A percentile compares a stretch with the other conserved stretches of the same genome.
Evolutionary conservation across 2,888 invertebrate genomes (phyloP).

Genomic region (Nomada ruficornis): DNA sequence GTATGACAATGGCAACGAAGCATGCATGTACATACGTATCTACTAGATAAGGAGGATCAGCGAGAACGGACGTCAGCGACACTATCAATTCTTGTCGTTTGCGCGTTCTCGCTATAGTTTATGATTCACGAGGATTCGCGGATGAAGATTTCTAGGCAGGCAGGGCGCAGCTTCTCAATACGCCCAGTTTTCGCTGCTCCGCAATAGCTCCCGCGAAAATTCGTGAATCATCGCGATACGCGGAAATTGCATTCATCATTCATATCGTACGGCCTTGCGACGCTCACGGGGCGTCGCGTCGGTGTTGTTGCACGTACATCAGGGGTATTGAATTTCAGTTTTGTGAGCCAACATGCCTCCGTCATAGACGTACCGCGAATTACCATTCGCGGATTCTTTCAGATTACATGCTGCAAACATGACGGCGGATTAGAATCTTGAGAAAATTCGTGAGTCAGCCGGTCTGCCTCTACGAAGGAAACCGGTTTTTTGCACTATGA

Average conservation of each 20-base stretch:
- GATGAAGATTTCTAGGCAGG: slow-evolving; percentile 13
- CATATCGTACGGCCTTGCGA: slow-evolving; percentile 28
- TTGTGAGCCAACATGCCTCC: not conserved
- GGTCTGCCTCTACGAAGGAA: slow-evolving; percentile 1
- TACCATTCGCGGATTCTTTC: slow-evolving; percentile 35
- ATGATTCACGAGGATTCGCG: slow-evolving; percentile 36
- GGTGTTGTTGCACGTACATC: slow-evolving; percentile 8
- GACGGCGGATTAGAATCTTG: slow-evolving; percentile 24
- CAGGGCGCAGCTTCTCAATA: not conserved
- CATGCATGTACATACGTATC: slow-evolving; percentile 1
- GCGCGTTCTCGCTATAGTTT: slow-evolving; percentile 6
- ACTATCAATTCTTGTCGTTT: slow-evolving; percentile 39
- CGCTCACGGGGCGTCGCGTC: not conserved
- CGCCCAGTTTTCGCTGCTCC: not conserved
- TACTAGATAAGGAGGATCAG: slow-evolving; percentile 64
- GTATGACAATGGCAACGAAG: slow-evolving; percentile 40
- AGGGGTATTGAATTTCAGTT: slow-evolving; percentile 31
- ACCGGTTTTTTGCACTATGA: slow-evolving; percentile 31
- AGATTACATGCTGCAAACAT: slow-evolving; percentile 22
- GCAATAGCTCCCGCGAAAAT: slow-evolving; percentile 18
- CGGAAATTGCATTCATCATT: slow-evolving; percentile 55
- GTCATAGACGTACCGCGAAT: slow-evolving; percentile 28
- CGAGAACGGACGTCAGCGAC: slow-evolving; percentile 54
- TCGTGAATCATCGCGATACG: slow-evolving; percentile 63
- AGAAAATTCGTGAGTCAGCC: slow-evolving; percentile 66